phyloP scores from a whole-genome alignment of 2,797 vertebrate species.

The Luscinia megarhynchos region DNA sequence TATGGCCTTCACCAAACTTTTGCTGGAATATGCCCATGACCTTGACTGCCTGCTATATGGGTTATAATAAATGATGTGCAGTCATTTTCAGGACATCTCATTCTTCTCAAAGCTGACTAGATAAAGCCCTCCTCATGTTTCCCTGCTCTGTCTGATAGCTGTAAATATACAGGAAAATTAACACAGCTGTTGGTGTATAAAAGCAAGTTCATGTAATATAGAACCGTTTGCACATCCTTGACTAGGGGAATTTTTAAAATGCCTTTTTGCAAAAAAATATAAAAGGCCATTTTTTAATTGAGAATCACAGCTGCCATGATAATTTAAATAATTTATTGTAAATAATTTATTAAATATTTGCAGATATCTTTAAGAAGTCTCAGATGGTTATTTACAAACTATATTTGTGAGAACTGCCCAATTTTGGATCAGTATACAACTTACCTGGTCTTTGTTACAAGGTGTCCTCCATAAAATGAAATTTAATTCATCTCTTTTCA shows the following conservation, averaged over 20 bases:
- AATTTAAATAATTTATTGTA: not conserved
- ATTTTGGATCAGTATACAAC: not conserved
- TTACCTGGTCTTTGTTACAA: not conserved
- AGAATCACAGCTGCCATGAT: not conserved
- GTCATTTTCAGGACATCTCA: not conserved
- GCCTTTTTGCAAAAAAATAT: not conserved
- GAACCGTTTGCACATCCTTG: not conserved
- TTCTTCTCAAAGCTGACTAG: not conserved
- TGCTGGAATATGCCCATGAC: not conserved
- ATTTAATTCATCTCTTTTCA: constrained; percentile 2
- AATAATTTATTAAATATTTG: not conserved
- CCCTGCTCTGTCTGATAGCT: not conserved
- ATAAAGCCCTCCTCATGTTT: not conserved
- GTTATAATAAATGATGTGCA: not conserved
- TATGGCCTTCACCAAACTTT: not conserved
- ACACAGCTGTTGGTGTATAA: not conserved
- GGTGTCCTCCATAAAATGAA: not conserved
- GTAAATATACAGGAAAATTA: not conserved
- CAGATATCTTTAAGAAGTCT: not conserved
- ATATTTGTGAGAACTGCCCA: not conserved
- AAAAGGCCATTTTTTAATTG: not conserved
- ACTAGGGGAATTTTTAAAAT: not conserved
- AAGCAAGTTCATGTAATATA: not conserved
- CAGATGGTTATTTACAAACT: not conserved
- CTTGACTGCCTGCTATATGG: not conserved